Base-by-base conservation (phyloP, 1,140 invertebrate genomes). In the Nautilus pompilius region DNA sequence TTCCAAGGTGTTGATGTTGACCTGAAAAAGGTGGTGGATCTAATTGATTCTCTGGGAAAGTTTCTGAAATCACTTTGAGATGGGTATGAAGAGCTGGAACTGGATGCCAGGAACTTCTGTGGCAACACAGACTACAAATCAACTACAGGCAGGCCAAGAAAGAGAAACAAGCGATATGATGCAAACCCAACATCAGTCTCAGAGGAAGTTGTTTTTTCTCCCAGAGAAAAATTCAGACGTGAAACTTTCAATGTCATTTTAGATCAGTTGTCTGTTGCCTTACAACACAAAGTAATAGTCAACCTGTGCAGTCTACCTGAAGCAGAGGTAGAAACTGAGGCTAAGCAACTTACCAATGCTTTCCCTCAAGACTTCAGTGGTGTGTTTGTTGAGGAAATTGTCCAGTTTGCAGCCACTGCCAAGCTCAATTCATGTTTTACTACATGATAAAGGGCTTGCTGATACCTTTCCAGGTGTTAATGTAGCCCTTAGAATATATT, bases 401-500 rank as follows among this genome's bases (percentile, higher is more conserved):
- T 10, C 20, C 10, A 20, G 8, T 49, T 49, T 10, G 10, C 8
- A 49, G 10, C 48, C 20, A 20, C 26, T 49, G 13, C 1, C n/a
- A 41, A 41, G 36, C 36, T 41, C 36, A 41, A n/a, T 17, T 2
- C 10, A 49, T 1, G 10, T 49, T 24, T 49, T 20, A 49, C 48
- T 49, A 17, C 48, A 49, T 49, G 10, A 49, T 49, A 24, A 49
- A 15, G 48, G 20, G 20, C 10, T 49, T 49, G 20, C 20, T 2
- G 48, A 49, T 49, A 49, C 48, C 20, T 49, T 49, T 49, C 48
- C 48, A 49, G 20, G 48, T 2, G 48, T 20, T 49, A 15, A 49
- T 22, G 48, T 49, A 49, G 20, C 48, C 26, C 48, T 49, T 49
- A 49, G 48, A 49, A 49, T 49, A 49, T 49, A 15, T 49, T 49